Base-by-base conservation (phyloP, 2,888 invertebrate species). In the Pogonocherus hispidulus region DNA sequence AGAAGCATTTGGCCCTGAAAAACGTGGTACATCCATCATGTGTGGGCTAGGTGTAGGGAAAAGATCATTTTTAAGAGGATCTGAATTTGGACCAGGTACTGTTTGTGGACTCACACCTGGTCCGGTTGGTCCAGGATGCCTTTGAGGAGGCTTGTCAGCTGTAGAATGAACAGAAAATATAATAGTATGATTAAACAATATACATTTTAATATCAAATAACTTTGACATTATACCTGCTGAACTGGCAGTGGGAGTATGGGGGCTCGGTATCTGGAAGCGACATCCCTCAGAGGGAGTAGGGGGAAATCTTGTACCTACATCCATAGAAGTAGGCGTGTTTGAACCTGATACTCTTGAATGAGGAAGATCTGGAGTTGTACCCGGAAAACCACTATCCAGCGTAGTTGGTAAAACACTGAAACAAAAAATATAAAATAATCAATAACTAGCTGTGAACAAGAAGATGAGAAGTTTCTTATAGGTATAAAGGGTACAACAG, bases 321-420 rank as follows among this genome's bases (percentile, higher is more conserved):
- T 87, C 86, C 75, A 87, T 83, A 14, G 88, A 87, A 47, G 87
- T 87, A 55, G 88, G 88, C 16, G 89, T 89, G 63, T 87, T 87
- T 44, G 89, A 87, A 35, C 88, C 88, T 51, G 86, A 86, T 52
- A 86, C 82, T 72, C 86, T 81, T 64, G 80, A 77, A 70, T 83
- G 83, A 70, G 84, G 78, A 79, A 84, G 79, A 76, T 85, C 85
- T 66, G 78, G 70, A 57, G 81, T 79, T 67, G 75, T 82, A 73
- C 86, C 83, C 73, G 86, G 79, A 77, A 85, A 85, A 78, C 86
- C 84, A 82, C 83, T 83, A 67, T 86, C 85, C 80, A 85, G 77
- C 56, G 82, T 82, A 47, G 84, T 82, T 27, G 84, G 82, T 67
- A 85, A 78, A 74, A 83, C 79, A 49, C 84, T 85, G 71, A 71